These are phyloP conservation scores for Cerceris ruficornis DNA, from an alignment of 2,888 invertebrate genomes.

Conservation along the genomic window DNA sequence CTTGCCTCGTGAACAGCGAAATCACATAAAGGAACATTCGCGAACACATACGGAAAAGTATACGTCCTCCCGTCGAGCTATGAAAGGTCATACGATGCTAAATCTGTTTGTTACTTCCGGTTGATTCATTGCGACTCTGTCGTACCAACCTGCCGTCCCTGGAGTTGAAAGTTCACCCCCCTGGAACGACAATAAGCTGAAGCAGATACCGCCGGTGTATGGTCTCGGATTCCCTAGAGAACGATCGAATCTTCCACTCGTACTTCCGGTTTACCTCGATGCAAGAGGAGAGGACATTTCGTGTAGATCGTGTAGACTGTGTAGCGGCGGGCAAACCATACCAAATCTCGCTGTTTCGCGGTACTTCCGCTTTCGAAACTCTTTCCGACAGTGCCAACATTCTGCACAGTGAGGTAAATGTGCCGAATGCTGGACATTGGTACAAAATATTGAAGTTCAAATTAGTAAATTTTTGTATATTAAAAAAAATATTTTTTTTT, in stretches of 20 bases:
- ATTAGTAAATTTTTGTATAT: too few species aligned
- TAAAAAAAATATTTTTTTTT: too few species aligned
- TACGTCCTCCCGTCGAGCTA: constrained; percentile 21
- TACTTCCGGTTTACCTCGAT: constrained; percentile 25
- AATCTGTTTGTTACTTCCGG: constrained; percentile 68
- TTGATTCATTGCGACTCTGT: constrained; percentile 53
- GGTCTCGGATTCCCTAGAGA: constrained; percentile 33
- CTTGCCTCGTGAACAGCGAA: constrained; percentile 28
- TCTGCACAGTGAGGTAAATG: too few species aligned
- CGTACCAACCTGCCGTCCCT: constrained; percentile 15
- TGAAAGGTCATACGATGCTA: constrained; percentile 39
- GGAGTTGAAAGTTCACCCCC: constrained; percentile 60
- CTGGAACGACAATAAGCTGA: constrained; percentile 61
- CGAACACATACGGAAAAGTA: constrained; percentile 25
- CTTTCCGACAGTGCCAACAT: not conserved
- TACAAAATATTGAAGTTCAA: too few species aligned
- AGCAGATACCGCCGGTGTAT: constrained; percentile 44
- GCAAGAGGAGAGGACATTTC: constrained; percentile 41
- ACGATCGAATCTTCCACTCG: constrained; percentile 44
- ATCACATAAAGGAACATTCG: constrained; percentile 5
- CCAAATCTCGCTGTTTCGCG: not conserved
- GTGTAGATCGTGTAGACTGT: constrained; percentile 12
- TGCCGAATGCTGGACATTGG: too few species aligned
- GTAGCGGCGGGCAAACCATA: not conserved
- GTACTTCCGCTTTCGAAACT: constrained; percentile 6